Evolutionary conservation across 2,797 vertebrate species (phyloP).

Genomic region (Nasua narica): DNA sequence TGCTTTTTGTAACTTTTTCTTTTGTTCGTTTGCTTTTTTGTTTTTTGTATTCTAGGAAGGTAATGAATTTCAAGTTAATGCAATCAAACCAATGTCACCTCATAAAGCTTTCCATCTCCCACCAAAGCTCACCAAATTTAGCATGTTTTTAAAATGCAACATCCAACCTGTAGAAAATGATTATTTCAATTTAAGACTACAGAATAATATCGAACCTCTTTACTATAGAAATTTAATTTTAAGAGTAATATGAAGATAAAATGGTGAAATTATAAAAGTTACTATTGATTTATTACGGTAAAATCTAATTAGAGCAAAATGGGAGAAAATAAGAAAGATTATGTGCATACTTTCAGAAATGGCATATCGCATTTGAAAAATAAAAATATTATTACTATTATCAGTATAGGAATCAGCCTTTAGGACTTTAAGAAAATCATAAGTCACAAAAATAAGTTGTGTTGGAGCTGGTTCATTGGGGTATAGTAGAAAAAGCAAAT

Average conservation of each 20-base stretch:
- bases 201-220: not conserved
- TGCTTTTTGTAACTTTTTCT: not conserved
- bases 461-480: not conserved
- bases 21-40: not conserved
- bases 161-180: not conserved
- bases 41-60: not conserved
- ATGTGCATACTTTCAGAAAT: not conserved
- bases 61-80: not conserved
- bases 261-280: not conserved
- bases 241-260: not conserved
- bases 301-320: not conserved
- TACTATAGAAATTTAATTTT: not conserved
- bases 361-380: not conserved
- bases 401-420: not conserved
- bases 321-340: not conserved
- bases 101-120: not conserved
- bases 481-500: not conserved
- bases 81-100: not conserved
- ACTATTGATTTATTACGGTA: not conserved
- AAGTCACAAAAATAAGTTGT: not conserved
- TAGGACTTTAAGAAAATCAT: not conserved
- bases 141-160: not conserved
- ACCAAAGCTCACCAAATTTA: not conserved
- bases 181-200: not conserved
- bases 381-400: not conserved